Conservation (phyloP, 1,140 invertebrate species). For the Asbolus verrucosus region DNA sequence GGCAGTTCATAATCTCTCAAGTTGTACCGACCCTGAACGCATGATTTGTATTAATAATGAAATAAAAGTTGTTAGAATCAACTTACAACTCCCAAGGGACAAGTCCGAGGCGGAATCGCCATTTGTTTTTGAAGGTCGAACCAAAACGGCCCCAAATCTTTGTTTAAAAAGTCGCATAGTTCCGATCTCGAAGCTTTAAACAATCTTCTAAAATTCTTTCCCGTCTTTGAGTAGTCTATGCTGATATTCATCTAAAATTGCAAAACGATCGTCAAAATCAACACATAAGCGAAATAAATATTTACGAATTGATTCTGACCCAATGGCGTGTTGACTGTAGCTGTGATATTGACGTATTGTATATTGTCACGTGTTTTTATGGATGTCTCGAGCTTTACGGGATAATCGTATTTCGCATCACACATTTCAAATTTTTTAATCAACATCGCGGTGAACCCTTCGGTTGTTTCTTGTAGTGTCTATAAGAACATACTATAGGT, state of each 20-base stretch:
- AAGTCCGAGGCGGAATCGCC: neutral
- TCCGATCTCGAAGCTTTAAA: conserved; percentile 11
- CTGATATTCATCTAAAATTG: conserved; percentile 9
- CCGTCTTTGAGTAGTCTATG: conserved; percentile 1
- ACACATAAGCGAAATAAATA: neutral
- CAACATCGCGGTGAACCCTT: too few relatives aligned
- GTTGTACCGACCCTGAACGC: too few relatives aligned
- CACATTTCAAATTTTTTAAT: conserved; percentile 7
- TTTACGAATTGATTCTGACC: conserved; percentile 4
- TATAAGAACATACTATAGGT: too few relatives aligned
- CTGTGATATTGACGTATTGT: conserved; percentile 8
- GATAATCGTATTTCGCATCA: conserved; percentile 1
- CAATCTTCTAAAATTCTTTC: neutral
- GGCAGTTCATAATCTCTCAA: too few relatives aligned
- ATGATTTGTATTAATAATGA: too few relatives aligned
- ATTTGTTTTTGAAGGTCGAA: conserved; percentile 21
- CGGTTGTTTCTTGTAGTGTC: too few relatives aligned
- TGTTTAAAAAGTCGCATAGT: conserved; percentile 17
- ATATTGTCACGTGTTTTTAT: neutral
- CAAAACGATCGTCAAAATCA: too few relatives aligned
- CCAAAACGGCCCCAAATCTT: conserved; percentile 16
- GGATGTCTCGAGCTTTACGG: neutral
- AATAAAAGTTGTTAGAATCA: neutral
- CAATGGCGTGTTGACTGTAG: neutral
- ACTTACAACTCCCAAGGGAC: conserved; percentile 8